phyloP scores from a whole-genome alignment of 1,140 invertebrate species.

The Drosophila teissieri region DNA sequence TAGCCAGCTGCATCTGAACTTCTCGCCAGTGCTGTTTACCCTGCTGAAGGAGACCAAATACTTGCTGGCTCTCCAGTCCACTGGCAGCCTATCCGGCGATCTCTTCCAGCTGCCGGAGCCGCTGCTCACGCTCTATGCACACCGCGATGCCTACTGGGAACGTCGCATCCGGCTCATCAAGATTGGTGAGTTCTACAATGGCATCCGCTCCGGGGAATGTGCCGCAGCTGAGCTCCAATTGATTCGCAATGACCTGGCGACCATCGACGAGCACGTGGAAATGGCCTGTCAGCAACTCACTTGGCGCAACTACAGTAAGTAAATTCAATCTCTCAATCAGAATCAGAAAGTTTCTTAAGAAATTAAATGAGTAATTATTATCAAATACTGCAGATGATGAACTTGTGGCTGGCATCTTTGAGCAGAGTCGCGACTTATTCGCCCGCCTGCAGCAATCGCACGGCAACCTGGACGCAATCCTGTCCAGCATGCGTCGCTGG shows the following conservation, averaged over 20 bases:
- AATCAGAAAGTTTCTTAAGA: not conserved
- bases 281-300: slow-evolving; percentile 57
- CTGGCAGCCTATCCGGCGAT: slow-evolving; percentile 44
- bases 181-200: slow-evolving; percentile 87
- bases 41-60: slow-evolving; percentile 77
- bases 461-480: slow-evolving; percentile 83
- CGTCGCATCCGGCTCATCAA: slow-evolving; percentile 84
- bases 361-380: not conserved
- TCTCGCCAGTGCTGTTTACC: slow-evolving; percentile 67
- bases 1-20: slow-evolving; percentile 56
- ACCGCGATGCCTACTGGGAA: slow-evolving; percentile 84
- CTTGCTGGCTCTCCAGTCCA: slow-evolving; percentile 60
- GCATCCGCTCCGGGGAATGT: slow-evolving; percentile 85
- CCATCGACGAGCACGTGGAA: slow-evolving; percentile 63
- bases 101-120: slow-evolving; percentile 85
- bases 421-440: slow-evolving; percentile 84
- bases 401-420: slow-evolving; percentile 67
- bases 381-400: slow-evolving; percentile 46
- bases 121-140: slow-evolving; percentile 85
- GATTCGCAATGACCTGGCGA: slow-evolving; percentile 58
- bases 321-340: not conserved
- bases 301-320: slow-evolving; percentile 70
- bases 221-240: slow-evolving; percentile 65
- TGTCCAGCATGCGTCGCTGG: slow-evolving; percentile 87
- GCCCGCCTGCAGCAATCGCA: slow-evolving; percentile 87